Conservation (phyloP, 2,797 vertebrate genomes). For the Glyptemys insculpta region DNA sequence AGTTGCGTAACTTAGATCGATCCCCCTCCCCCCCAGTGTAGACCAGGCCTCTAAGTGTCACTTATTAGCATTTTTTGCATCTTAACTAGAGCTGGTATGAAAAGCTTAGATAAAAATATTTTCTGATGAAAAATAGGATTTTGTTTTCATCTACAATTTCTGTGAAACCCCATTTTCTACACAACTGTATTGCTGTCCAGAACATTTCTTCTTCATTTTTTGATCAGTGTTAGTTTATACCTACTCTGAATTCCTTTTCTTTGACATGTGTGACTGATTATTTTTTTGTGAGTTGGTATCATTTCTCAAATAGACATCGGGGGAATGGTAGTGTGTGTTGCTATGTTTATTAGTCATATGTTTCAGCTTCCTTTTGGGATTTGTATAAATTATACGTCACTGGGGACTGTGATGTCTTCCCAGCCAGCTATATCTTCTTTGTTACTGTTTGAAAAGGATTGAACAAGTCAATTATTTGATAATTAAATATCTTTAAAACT, state of each 20-base stretch:
- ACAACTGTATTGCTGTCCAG: not conserved
- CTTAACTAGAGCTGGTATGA: not conserved
- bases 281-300: not conserved
- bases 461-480: slow-evolving; percentile 23
- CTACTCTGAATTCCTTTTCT: not conserved
- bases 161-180: not conserved
- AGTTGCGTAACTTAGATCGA: too few relatives aligned
- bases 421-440: not conserved
- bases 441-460: slow-evolving; percentile 4
- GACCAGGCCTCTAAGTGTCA: too few relatives aligned
- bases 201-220: not conserved
- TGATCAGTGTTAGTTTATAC: not conserved
- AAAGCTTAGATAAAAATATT: not conserved
- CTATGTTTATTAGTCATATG: not conserved
- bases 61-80: not conserved
- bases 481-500: slow-evolving; percentile 33
- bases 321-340: not conserved
- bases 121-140: not conserved
- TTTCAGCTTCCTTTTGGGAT: not conserved
- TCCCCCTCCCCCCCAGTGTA: too few relatives aligned
- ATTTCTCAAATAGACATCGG: not conserved
- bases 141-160: not conserved
- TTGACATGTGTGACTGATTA: not conserved
- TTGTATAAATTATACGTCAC: not conserved
- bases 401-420: not conserved